Percentiles rank a stretch among this genome's conserved stretches.
Conservation (phyloP, 2,113 vertebrate genomes). For the Gallinago undulata region DNA sequence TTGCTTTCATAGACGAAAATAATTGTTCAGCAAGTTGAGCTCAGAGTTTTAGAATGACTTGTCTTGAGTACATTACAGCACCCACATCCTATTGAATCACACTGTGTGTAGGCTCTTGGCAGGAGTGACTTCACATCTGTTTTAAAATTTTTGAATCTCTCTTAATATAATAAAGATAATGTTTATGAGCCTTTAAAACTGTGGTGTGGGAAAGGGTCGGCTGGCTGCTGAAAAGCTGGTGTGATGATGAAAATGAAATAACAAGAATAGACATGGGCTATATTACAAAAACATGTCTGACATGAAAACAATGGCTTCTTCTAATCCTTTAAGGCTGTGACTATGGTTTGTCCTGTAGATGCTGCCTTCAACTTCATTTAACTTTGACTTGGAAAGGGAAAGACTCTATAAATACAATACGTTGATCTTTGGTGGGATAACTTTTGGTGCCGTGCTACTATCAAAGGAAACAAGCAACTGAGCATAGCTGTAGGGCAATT, state of each 20-base stretch:
- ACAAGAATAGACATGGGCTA: constrained; percentile 8
- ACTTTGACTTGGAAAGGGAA: neutral
- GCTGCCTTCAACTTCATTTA: constrained; percentile 23
- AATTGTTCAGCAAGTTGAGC: constrained; percentile 22
- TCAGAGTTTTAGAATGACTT: constrained; percentile 30
- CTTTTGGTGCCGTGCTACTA: neutral
- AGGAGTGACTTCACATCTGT: constrained; percentile 26
- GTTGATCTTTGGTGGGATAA: constrained; percentile 12
- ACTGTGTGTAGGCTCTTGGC: constrained; percentile 36
- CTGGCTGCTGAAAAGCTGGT: constrained; percentile 34
- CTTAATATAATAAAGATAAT: constrained; percentile 52
- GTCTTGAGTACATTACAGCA: constrained; percentile 52
- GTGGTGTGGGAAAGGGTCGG: constrained; percentile 40
- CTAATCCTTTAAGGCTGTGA: neutral
- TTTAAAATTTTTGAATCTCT: constrained; percentile 49
- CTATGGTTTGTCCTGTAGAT: neutral
- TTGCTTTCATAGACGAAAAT: constrained; percentile 39
- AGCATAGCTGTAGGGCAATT: neutral
- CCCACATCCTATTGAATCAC: constrained; percentile 38
- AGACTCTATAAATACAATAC: neutral
- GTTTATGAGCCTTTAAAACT: constrained; percentile 56
- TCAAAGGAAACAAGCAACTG: neutral
- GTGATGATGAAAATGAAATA: constrained; percentile 38
- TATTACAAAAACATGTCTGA: constrained; percentile 42
- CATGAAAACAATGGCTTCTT: constrained; percentile 26